phyloP scores from a whole-genome alignment of 2,888 invertebrate species.

The Augiades crinisus region DNA sequence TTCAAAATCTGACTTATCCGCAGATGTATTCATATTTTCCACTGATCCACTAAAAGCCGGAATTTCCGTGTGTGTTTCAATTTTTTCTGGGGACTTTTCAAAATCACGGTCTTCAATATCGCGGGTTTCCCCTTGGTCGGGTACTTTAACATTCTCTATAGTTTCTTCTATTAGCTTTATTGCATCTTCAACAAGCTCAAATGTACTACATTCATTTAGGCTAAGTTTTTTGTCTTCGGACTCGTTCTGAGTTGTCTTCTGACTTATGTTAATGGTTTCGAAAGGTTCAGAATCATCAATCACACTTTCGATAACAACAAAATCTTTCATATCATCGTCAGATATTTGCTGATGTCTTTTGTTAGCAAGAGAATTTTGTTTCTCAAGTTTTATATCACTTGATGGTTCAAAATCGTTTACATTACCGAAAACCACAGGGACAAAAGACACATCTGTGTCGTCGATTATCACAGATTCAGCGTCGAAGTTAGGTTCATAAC shows the following conservation, averaged over 20 bases:
- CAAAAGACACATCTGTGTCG: constrained; percentile 47
- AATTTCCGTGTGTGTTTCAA: background rate
- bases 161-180: constrained; percentile 31
- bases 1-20: background rate
- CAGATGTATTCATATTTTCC: background rate
- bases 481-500: background rate
- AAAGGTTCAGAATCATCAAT: constrained; percentile 8
- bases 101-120: constrained; percentile 4
- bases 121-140: constrained; percentile 16
- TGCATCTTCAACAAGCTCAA: constrained; percentile 28
- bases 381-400: background rate
- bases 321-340: constrained; percentile 11
- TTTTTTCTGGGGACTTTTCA: constrained; percentile 6
- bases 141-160: constrained; percentile 22
- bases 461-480: constrained; percentile 33
- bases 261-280: constrained; percentile 1
- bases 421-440: constrained; percentile 56
- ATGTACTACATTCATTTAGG: constrained; percentile 22
- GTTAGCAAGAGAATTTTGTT: background rate
- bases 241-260: background rate
- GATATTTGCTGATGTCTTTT: constrained; percentile 3
- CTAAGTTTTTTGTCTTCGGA: constrained; percentile 5
- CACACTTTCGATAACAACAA: constrained; percentile 10
- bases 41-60: background rate
- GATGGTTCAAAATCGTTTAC: constrained; percentile 42